Evolutionary conservation across 2,113 vertebrate genomes (phyloP).

Genomic region (Cebidichthys violaceus): DNA sequence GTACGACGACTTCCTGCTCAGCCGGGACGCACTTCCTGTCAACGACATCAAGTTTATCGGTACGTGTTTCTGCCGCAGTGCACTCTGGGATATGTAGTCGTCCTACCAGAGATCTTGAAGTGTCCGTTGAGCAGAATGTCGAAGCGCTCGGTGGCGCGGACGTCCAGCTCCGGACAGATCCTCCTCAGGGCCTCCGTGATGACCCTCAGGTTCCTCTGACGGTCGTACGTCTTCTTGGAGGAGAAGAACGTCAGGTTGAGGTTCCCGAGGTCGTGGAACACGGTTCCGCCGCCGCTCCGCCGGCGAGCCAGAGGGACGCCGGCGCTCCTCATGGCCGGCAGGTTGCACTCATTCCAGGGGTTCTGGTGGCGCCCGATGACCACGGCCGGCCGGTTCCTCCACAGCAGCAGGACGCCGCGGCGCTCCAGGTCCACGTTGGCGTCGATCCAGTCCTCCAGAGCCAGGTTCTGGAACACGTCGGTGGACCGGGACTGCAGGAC

Average conservation of each 20-base stretch:
- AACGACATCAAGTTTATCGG: too few species aligned
- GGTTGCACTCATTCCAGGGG: conserved; percentile 94
- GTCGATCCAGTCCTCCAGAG: conserved; percentile 96
- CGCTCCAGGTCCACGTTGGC: conserved; percentile 86
- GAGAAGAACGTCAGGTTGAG: conserved; percentile 97
- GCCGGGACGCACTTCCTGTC: conserved; percentile 90
- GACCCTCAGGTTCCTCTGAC: conserved; percentile 89
- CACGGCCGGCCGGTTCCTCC: conserved; percentile 90
- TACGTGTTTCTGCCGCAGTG: neutral
- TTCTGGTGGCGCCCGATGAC: conserved; percentile 98
- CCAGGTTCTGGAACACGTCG: conserved; percentile 91
- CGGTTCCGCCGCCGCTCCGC: conserved; percentile 94
- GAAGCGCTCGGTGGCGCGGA: conserved; percentile 87
- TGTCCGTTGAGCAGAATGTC: conserved; percentile 89
- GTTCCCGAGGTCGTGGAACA: conserved; percentile 97
- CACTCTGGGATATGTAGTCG: neutral
- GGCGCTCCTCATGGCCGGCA: conserved; percentile 83
- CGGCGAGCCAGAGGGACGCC: conserved; percentile 90
- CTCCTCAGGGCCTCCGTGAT: conserved; percentile 87
- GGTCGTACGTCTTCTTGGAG: conserved; percentile 88
- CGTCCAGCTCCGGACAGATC: conserved; percentile 84
- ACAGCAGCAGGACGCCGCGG: conserved; percentile 87
- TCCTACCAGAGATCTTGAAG: conserved; percentile 89
- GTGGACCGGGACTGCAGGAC: conserved; percentile 89
- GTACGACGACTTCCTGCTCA: conserved; percentile 90